Evolutionary conservation across 1,140 invertebrate genomes (phyloP).

Genomic region (Phenacoccus solenopsis): DNA sequence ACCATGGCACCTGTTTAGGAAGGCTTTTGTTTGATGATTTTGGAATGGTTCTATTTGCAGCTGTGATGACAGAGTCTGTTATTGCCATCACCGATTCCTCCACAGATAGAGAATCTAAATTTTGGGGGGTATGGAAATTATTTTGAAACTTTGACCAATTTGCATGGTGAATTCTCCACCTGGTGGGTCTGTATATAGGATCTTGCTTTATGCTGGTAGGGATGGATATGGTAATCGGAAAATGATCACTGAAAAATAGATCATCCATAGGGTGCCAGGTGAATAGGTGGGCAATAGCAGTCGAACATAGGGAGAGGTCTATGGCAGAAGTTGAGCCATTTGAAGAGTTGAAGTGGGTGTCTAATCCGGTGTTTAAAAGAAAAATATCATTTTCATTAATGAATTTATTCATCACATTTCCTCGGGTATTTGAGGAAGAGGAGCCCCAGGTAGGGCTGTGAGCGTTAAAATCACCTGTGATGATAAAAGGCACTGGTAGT

Average conservation of each 20-base stretch:
- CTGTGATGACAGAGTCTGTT: neutral
- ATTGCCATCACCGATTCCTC: neutral
- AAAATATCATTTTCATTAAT: neutral
- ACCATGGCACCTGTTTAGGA: neutral
- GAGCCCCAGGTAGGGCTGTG: neutral
- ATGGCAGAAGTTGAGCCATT: neutral
- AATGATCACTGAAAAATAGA: neutral
- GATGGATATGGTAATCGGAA: neutral
- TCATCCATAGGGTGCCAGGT: neutral
- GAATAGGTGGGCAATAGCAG: neutral
- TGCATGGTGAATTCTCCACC: neutral
- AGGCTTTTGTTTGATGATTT: neutral
- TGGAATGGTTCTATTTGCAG: neutral
- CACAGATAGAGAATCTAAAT: neutral
- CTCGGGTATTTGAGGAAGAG: neutral
- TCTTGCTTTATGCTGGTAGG: neutral
- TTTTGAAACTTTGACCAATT: neutral
- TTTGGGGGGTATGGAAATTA: neutral
- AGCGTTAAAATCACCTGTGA: slow-evolving; percentile 3
- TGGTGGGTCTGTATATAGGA: too few species aligned
- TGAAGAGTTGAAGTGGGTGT: neutral
- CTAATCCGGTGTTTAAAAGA: neutral
- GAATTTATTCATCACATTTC: neutral
- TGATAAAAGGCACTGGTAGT: neutral
- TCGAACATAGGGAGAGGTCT: neutral